A percentile compares a stretch with the other conserved stretches of the same genome.
phyloP scores from a whole-genome alignment of 1,140 invertebrate genomes.

The Harpegnathos saltator region DNA sequence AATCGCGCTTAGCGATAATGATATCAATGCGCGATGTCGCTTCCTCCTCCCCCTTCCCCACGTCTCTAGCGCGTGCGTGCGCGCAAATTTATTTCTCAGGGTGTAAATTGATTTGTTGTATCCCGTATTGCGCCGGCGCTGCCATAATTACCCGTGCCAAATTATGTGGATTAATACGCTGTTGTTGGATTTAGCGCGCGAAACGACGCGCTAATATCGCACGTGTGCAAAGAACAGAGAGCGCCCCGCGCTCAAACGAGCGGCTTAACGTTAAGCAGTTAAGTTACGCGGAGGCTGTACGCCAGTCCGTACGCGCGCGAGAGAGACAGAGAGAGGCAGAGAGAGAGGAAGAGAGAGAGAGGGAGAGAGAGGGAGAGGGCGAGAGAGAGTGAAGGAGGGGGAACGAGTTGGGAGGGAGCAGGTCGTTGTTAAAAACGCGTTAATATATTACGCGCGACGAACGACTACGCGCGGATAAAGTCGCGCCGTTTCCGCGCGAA shows the following conservation, averaged over 20 bases:
- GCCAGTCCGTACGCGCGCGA: not conserved
- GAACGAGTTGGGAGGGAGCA: too few relatives aligned
- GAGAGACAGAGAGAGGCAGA: too few relatives aligned
- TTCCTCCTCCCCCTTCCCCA: not conserved
- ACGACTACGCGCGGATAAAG: constrained; percentile 15
- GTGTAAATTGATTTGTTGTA: constrained; percentile 41
- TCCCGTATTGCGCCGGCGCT: not conserved
- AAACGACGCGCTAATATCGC: not conserved
- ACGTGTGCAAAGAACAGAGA: too few relatives aligned
- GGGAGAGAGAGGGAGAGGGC: too few relatives aligned
- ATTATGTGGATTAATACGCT: constrained; percentile 24
- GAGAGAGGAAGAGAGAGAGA: too few relatives aligned
- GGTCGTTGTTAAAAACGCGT: not conserved
- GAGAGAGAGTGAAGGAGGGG: too few relatives aligned
- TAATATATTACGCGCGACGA: not conserved
- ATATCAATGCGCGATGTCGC: constrained; percentile 42
- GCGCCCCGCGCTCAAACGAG: too few relatives aligned
- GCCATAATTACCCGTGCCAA: constrained; percentile 29
- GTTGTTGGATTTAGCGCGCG: not conserved
- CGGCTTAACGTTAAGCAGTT: too few relatives aligned
- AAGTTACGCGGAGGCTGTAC: too few relatives aligned
- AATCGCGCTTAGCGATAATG: constrained; percentile 52
- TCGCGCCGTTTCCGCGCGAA: constrained; percentile 29
- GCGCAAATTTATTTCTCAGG: constrained; percentile 55
- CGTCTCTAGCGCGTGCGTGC: not conserved